Evolutionary conservation across 2,888 invertebrate species (phyloP).

Genomic region (Nephrocerus scutellatus): DNA sequence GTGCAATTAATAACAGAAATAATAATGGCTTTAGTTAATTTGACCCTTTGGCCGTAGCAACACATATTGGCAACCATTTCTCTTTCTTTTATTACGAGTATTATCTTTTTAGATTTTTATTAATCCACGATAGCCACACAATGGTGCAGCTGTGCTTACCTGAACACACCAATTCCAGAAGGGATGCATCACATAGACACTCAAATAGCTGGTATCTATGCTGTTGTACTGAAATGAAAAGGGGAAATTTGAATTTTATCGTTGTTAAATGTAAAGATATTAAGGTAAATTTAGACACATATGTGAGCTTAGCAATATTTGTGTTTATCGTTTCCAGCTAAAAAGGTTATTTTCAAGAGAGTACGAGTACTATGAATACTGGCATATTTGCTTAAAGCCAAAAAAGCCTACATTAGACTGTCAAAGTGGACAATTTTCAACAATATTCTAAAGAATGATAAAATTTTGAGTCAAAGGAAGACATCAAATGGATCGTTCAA

Average conservation of each 20-base stretch:
- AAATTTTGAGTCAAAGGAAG: too few relatives aligned
- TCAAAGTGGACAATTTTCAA: too few relatives aligned
- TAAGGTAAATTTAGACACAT: too few relatives aligned
- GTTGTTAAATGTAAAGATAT: too few relatives aligned
- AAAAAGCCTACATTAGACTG: too few relatives aligned
- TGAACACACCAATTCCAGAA: slow-evolving; percentile 98
- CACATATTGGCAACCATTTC: slow-evolving; percentile 14
- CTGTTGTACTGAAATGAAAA: slow-evolving; percentile 77
- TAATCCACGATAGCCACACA: neutral
- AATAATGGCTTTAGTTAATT: neutral
- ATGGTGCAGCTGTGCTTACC: slow-evolving; percentile 54
- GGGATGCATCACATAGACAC: slow-evolving; percentile 97
- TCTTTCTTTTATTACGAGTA: neutral
- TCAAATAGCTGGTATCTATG: slow-evolving; percentile 89
- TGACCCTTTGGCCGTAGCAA: neutral
- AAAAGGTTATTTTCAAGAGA: too few relatives aligned
- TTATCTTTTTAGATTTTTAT: slow-evolving; percentile 4
- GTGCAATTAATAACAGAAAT: neutral
- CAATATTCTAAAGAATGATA: too few relatives aligned
- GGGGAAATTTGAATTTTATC: slow-evolving; percentile 47
- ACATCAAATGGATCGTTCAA: too few relatives aligned
- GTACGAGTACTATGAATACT: too few relatives aligned
- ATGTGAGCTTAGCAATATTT: too few relatives aligned
- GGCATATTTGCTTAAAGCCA: too few relatives aligned
- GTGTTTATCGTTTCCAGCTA: too few relatives aligned